Evolutionary conservation across 2,888 invertebrate genomes (phyloP).

Genomic region (Caradrina kadenii): DNA sequence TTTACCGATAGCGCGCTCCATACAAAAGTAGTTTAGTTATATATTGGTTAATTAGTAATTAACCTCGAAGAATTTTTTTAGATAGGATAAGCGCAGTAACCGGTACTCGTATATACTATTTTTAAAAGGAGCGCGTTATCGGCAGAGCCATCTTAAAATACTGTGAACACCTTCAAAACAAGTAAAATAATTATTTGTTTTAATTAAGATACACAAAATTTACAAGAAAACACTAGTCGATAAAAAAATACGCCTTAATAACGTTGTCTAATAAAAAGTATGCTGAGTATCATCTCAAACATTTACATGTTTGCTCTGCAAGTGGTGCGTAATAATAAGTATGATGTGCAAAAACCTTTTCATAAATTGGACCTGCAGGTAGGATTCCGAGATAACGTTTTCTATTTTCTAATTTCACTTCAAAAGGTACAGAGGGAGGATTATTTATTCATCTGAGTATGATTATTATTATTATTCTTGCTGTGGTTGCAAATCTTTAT

Average conservation of each 20-base stretch:
- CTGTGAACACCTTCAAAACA: too few relatives aligned
- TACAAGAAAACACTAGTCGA: not conserved
- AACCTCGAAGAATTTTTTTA: too few relatives aligned
- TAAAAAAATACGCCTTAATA: too few relatives aligned
- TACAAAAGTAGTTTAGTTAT: too few relatives aligned
- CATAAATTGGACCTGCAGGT: not conserved
- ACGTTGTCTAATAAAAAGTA: not conserved
- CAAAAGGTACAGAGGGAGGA: not conserved
- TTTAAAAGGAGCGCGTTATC: too few relatives aligned
- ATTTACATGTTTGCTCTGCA: not conserved
- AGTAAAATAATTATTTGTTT: too few relatives aligned
- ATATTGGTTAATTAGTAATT: too few relatives aligned
- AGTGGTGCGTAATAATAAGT: not conserved
- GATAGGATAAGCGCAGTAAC: too few relatives aligned
- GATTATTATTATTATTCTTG: not conserved
- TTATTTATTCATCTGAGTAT: not conserved
- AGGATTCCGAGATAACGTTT: not conserved
- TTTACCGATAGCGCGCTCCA: too few relatives aligned
- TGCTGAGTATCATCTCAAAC: not conserved
- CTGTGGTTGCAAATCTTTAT: not conserved
- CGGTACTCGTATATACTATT: too few relatives aligned
- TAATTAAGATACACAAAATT: too few relatives aligned
- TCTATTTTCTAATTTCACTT: not conserved
- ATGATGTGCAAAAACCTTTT: not conserved
- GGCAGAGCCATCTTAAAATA: too few relatives aligned